phyloP scores from a whole-genome alignment of 2,797 vertebrate species.

The Typhlichthys subterraneus region DNA sequence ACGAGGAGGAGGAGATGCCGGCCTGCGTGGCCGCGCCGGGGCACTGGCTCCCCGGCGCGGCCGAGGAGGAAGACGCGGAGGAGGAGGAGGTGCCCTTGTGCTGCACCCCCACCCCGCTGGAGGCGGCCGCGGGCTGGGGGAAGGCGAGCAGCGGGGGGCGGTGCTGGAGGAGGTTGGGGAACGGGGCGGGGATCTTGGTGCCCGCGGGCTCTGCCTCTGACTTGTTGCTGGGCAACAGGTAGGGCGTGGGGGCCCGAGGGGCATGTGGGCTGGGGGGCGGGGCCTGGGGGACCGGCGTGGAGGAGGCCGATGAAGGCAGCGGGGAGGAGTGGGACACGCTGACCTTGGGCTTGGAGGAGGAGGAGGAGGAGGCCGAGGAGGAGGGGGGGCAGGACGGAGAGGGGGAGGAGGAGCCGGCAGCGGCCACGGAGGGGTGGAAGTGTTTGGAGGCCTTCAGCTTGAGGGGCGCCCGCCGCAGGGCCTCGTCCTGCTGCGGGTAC shows the following conservation, averaged over 20 bases:
- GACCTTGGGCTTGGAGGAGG: constrained; percentile 80
- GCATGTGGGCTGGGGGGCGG: constrained; percentile 80
- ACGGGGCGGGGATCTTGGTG: constrained; percentile 90
- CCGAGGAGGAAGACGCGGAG: constrained; percentile 37
- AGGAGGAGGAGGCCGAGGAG: constrained; percentile 69
- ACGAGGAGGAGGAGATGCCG: constrained; percentile 58
- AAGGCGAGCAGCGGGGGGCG: constrained; percentile 89
- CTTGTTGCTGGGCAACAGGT: constrained; percentile 77
- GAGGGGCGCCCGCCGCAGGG: constrained; percentile 68
- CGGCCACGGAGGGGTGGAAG: constrained; percentile 66
- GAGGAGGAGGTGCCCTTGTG: constrained; percentile 69
- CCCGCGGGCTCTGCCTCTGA: constrained; percentile 67
- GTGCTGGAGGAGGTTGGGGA: constrained; percentile 92
- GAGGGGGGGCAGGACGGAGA: constrained; percentile 67
- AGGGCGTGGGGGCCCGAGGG: constrained; percentile 83
- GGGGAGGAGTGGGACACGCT: constrained; percentile 80
- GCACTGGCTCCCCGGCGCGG: constrained; percentile 68
- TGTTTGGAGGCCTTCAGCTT: constrained; percentile 78
- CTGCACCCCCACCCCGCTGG: constrained; percentile 80
- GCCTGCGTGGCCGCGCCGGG: constrained; percentile 66
- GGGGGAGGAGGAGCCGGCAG: constrained; percentile 67
- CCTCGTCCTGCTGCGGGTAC: constrained; percentile 82
- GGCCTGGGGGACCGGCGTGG: constrained; percentile 76
- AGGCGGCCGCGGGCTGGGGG: constrained; percentile 84
- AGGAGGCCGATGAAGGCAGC: constrained; percentile 75